These are phyloP conservation scores for Peribatodes rhomboidaria DNA, from an alignment of 2,888 invertebrate species.

Conservation along the genomic window DNA sequence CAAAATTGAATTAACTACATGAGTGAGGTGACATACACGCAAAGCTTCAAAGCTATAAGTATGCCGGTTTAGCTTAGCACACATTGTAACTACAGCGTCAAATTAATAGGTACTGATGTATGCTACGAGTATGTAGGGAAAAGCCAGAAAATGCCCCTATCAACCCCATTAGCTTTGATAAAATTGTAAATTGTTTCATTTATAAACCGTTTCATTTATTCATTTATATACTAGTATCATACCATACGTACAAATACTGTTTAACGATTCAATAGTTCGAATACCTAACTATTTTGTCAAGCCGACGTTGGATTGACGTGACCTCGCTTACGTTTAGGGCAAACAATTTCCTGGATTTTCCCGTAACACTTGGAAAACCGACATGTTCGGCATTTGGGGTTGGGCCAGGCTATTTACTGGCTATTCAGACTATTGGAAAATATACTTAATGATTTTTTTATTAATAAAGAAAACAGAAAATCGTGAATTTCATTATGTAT, in stretches of 20 bases:
- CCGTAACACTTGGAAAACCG: background rate
- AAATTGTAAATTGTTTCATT: background rate
- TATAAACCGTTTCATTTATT: background rate
- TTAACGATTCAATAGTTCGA: background rate
- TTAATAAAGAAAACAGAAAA: no score
- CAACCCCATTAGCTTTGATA: background rate
- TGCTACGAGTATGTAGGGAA: no score
- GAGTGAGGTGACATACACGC: no score
- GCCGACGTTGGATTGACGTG: background rate
- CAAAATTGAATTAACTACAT: no score
- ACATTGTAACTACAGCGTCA: no score
- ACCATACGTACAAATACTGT: background rate
- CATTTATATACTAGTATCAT: background rate
- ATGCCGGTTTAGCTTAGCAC: no score
- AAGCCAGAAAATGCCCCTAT: no score
- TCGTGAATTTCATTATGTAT: no score
- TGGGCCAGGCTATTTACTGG: background rate
- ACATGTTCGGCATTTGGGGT: background rate
- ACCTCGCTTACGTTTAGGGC: background rate
- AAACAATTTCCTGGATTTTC: background rate
- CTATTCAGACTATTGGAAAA: background rate
- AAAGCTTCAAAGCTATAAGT: no score
- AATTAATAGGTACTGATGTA: no score
- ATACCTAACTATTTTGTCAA: slow-evolving; percentile 11
- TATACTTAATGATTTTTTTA: background rate